Percentiles rank a stretch among this genome's conserved stretches.
Conservation (phyloP, 2,888 invertebrate species). For the Philopedon plagiatum region DNA sequence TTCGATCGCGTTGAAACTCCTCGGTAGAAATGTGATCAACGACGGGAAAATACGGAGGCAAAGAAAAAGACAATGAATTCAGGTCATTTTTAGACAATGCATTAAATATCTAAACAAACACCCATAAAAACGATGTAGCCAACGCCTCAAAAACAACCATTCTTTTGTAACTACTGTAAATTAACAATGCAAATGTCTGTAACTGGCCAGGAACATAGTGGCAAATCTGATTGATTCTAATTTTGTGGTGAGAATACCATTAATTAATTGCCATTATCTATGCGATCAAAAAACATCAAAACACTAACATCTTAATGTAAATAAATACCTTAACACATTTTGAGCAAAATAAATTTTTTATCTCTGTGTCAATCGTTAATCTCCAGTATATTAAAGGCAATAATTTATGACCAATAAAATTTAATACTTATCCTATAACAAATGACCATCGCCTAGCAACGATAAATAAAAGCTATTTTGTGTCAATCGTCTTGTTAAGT, state of each 20-base stretch:
- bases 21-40: no score
- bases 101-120: no score
- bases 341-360: conserved; percentile 25
- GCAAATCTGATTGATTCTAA: no score
- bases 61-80: no score
- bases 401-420: conserved; percentile 42
- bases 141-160: no score
- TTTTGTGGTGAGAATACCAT: background rate
- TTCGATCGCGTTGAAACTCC: no score
- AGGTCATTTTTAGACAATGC: no score
- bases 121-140: no score
- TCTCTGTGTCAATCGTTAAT: conserved; percentile 22
- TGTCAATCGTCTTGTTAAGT: conserved; percentile 18
- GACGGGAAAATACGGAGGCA: no score
- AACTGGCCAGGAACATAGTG: no score
- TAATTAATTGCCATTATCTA: background rate
- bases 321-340: conserved; percentile 15
- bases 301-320: background rate
- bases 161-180: no score
- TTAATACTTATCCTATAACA: conserved; percentile 39
- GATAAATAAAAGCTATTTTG: conserved; percentile 33
- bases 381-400: conserved; percentile 29
- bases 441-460: conserved; percentile 32
- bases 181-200: no score
- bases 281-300: background rate